A percentile compares a stretch with the other conserved stretches of the same genome.
These are phyloP conservation scores for Apogon hyalosoma DNA, from an alignment of 2,797 vertebrate genomes.

Conservation along the genomic window DNA sequence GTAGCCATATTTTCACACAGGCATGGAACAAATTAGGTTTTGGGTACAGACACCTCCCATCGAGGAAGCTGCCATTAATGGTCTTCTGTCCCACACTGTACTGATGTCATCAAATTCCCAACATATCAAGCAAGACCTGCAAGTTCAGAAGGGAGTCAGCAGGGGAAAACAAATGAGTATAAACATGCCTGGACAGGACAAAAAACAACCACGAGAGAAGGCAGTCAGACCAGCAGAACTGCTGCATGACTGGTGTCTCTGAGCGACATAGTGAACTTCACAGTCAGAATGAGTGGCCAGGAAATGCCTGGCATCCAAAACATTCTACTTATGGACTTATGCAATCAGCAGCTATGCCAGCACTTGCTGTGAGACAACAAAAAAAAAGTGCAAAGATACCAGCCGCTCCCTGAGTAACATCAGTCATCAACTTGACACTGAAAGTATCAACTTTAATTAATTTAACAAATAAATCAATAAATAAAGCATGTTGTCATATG, in stretches of 20 bases:
- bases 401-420: conserved; percentile 3
- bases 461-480: no score
- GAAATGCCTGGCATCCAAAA: conserved; percentile 71
- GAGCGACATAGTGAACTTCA: conserved; percentile 34
- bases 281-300: conserved; percentile 37
- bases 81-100: conserved; percentile 6
- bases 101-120: conserved; percentile 67
- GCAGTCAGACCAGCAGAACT: conserved; percentile 33
- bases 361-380: conserved; percentile 20
- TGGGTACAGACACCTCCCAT: background rate
- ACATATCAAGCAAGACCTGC: conserved; percentile 47
- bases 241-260: conserved; percentile 26
- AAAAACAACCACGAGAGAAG: conserved; percentile 24
- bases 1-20: no score
- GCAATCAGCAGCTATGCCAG: conserved; percentile 50
- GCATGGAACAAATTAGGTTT: no score
- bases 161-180: conserved; percentile 13
- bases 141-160: conserved; percentile 27
- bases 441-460: background rate
- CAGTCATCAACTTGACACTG: background rate
- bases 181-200: conserved; percentile 60
- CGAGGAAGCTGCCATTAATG: background rate
- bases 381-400: background rate
- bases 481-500: conserved; percentile 7
- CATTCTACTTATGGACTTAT: conserved; percentile 54